Evolutionary conservation across 2,888 invertebrate species (phyloP).

Genomic region (Falcaria lacertinaria): DNA sequence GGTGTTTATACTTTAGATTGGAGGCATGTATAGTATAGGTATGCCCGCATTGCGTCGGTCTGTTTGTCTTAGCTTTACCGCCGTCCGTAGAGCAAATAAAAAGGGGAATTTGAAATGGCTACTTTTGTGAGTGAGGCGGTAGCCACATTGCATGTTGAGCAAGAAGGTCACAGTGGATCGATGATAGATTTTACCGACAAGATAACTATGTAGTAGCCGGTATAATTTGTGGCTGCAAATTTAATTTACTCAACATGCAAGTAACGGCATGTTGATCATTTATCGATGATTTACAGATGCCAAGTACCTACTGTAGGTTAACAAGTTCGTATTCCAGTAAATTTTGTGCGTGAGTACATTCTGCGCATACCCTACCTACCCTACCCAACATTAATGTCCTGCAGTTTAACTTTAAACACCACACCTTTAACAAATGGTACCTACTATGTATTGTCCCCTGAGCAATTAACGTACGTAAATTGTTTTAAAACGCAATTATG

Average conservation of each 20-base stretch:
- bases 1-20: slow-evolving; percentile 2
- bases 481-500: slow-evolving; percentile 43
- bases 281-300: too few species aligned
- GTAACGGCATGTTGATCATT: too few species aligned
- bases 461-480: slow-evolving; percentile 38
- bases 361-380: too few species aligned
- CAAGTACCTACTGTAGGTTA: too few species aligned
- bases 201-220: neutral
- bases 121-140: neutral
- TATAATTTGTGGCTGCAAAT: too few species aligned
- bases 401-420: too few species aligned
- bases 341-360: too few species aligned
- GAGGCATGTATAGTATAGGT: neutral
- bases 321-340: too few species aligned
- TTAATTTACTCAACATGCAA: too few species aligned
- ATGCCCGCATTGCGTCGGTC: slow-evolving; percentile 2
- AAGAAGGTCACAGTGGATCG: neutral
- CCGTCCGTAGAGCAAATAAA: neutral
- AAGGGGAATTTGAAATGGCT: neutral
- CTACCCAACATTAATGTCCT: too few species aligned
- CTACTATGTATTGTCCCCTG: slow-evolving; percentile 5
- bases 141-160: neutral
- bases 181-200: neutral
- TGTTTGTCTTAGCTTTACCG: neutral
- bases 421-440: neutral